Evolutionary conservation across 2,888 invertebrate species (phyloP), one percentile per base, ranked within the genome.

Genomic region (Lottia gigantea): DNA sequence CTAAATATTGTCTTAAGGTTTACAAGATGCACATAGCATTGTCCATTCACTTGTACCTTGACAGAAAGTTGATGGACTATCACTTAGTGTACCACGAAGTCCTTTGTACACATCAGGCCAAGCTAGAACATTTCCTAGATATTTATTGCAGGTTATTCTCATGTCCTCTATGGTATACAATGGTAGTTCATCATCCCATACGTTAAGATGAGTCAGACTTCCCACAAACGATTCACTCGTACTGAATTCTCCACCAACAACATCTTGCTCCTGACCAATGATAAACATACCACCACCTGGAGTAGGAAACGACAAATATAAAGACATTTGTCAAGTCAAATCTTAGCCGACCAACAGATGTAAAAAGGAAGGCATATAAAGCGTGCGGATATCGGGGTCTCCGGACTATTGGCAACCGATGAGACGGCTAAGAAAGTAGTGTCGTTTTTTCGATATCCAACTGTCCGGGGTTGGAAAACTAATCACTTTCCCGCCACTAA

Each of bases 191-290:
- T 80, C 82, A 62, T 90, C 90, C 93, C 93, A 93, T 49, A 93
- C 84, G 81, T 93, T 92, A 6, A 93, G 82, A 73, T 91, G 89
- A 1, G 91, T 90, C 71, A 93, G 87, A 75, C 90, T 90, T 3
- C 93, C 93, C n/a, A 92, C 86, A 83, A 92, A 93, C 0, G 93
- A 91, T 87, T 93, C 93, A 0, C 91, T 90, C 75, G 91, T 91
- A 76, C 92, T 92, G 82, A 93, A 93, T 70, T 90, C 90, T 2
- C 92, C 92, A 0, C 92, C 92, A 7, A 91, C 74, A 12, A 88
- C 83, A 81, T 93, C 93, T 84, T 93, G 93, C 79, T 93, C 93
- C 87, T 93, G 93, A 0, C 93, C 93, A 70, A 93, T 87, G 4
- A 93, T 90, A 73, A 93, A 87, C 68, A 90, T 90, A 12, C 93